Base-by-base conservation (phyloP, 2,888 invertebrate species). In the Metacarcinus magister region DNA sequence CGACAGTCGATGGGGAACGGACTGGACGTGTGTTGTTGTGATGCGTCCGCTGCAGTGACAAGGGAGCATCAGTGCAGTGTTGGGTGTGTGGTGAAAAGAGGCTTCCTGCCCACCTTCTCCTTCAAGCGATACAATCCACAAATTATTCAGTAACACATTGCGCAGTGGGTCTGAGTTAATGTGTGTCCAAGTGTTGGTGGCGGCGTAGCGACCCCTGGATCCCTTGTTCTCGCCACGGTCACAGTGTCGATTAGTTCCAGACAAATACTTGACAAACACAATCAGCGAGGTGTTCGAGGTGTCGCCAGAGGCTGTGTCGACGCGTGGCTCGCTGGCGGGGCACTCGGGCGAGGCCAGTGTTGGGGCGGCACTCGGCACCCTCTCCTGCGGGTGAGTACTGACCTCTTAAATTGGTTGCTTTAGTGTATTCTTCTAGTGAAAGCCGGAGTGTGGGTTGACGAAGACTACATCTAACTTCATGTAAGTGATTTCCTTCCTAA, bases 11-110 rank as follows among this genome's bases (percentile, higher is more conserved):
- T 19, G 92, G 54, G 60, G 92, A 39, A 54, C 92, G 48, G 54
- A 48, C 92, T 92, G 92, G 92, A 92, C 92, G 92, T 92, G 87
- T 87, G 87, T 87, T 39, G 87, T 87, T 87, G 87, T 87, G 39
- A 87, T 87, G 87, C 87, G 39, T 13, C 16, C 0, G 16, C 87
- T 87, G 87, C 32, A 87, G 87, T 87, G 87, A 87, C 87, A 32
- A 32, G 87, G 16, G 87, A 87, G 39, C 28, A 32, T 87, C 39
- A 32, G 87, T 87, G 87, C 32, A 87, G 87, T 87, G 87, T 16
- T 87, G 32, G 32, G 39, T 39, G 39, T n/a, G n/a, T 39, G 87
- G 16, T 87, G 87, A 87, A 87, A 87, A 87, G 87, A 10, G 87
- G 39, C 39, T 87, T 87, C 87, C 2, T 13, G 39, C 0, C 87